A percentile compares a stretch with the other conserved stretches of the same genome.
Evolutionary conservation across 2,797 vertebrate species (phyloP).

Genomic region (Coracias cyanogaster): DNA sequence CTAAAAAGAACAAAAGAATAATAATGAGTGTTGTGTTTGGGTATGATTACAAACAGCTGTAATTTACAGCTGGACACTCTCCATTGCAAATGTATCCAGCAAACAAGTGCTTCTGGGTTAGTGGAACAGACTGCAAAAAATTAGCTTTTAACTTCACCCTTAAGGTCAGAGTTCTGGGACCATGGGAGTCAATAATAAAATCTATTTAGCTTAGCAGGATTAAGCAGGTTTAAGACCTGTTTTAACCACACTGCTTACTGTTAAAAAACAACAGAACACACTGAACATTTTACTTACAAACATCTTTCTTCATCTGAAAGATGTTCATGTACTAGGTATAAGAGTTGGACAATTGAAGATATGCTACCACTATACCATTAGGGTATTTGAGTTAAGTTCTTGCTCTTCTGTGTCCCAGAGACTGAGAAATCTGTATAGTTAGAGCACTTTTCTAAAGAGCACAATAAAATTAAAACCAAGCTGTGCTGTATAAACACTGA

Average conservation of each 20-base stretch:
- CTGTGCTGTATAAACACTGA: slow-evolving; percentile 5
- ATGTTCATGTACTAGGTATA: not conserved
- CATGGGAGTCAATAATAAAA: slow-evolving; percentile 61
- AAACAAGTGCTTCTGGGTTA: slow-evolving; percentile 49
- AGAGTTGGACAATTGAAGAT: not conserved
- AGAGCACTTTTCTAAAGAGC: not conserved
- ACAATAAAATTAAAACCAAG: slow-evolving; percentile 61
- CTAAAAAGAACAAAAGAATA: slow-evolving; percentile 66
- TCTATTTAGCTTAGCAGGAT: slow-evolving; percentile 60
- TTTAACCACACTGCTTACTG: slow-evolving; percentile 45
- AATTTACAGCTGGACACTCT: slow-evolving; percentile 64
- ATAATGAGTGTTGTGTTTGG: slow-evolving; percentile 59
- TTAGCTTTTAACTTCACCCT: slow-evolving; percentile 56
- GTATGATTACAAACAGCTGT: slow-evolving; percentile 64
- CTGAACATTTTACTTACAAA: slow-evolving; percentile 27
- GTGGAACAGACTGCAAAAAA: slow-evolving; percentile 39
- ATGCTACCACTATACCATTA: not conserved
- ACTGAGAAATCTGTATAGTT: not conserved
- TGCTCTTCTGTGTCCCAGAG: slow-evolving; percentile 18
- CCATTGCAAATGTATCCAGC: slow-evolving; percentile 14
- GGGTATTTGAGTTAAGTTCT: slow-evolving; percentile 25
- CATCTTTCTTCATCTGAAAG: slow-evolving; percentile 52
- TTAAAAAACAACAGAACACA: slow-evolving; percentile 55
- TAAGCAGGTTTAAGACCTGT: slow-evolving; percentile 57
- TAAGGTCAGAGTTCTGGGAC: slow-evolving; percentile 59